Conservation (phyloP, 2,888 invertebrate genomes). For the Yponomeuta malinellus region DNA sequence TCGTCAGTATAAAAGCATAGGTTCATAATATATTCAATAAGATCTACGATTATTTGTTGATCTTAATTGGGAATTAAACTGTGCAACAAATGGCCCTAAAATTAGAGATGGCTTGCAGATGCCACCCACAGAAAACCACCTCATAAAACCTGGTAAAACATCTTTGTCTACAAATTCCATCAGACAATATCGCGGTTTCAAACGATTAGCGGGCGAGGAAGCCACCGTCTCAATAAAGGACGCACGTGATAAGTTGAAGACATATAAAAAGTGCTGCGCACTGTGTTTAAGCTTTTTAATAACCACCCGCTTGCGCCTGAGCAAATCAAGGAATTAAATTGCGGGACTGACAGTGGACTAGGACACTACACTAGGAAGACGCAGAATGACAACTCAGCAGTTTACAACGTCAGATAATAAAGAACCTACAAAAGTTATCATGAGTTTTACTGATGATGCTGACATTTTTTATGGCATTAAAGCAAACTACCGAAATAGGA, state of each 20-base stretch:
- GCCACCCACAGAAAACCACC: background rate
- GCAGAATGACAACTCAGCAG: background rate
- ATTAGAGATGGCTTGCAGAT: background rate
- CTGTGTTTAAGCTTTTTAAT: slow-evolving; percentile 9
- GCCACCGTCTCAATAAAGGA: background rate
- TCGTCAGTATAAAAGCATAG: too few relatives aligned
- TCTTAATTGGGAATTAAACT: background rate
- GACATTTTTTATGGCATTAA: too few relatives aligned
- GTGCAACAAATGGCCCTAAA: background rate
- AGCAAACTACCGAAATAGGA: too few relatives aligned
- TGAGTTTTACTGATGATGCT: background rate
- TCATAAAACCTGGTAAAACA: background rate
- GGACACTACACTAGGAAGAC: background rate
- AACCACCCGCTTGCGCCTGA: background rate
- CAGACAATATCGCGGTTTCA: background rate
- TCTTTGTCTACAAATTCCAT: background rate
- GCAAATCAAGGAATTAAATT: slow-evolving; percentile 9
- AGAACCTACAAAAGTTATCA: background rate
- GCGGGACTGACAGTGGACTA: background rate
- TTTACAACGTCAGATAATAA: background rate
- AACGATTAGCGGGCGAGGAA: background rate
- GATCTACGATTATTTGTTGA: too few relatives aligned
- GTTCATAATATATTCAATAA: too few relatives aligned
- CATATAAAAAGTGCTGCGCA: background rate
- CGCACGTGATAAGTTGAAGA: slow-evolving; percentile 6